These are phyloP conservation scores for Tolypeutes matacus DNA, from an alignment of 2,797 vertebrate genomes.

Conservation along the genomic window DNA sequence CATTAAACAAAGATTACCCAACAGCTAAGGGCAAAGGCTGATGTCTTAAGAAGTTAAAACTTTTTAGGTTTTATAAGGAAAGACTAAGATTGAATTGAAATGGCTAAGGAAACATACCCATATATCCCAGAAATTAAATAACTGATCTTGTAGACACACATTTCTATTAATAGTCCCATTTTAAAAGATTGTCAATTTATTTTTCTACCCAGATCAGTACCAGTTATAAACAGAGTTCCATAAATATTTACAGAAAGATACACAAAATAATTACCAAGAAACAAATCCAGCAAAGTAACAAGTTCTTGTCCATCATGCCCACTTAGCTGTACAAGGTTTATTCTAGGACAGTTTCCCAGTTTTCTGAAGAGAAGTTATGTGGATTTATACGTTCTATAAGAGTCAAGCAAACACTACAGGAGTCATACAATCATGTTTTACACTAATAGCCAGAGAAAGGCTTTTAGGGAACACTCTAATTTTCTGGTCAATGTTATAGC, in stretches of 20 bases:
- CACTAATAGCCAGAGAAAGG: conserved; percentile 3
- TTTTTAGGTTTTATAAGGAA: conserved; percentile 39
- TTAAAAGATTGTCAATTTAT: conserved; percentile 63
- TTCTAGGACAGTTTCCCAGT: background rate
- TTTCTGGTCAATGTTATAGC: background rate
- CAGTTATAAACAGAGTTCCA: conserved; percentile 60
- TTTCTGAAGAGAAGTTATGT: background rate
- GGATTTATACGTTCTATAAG: background rate
- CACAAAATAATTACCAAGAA: conserved; percentile 39
- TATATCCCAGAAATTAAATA: conserved; percentile 29
- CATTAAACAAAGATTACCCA: conserved; percentile 10
- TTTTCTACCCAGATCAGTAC: conserved; percentile 71
- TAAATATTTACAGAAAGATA: conserved; percentile 74
- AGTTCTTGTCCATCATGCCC: background rate
- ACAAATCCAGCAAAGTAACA: conserved; percentile 42
- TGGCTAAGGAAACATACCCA: conserved; percentile 35
- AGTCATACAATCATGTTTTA: background rate
- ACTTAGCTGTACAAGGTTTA: background rate
- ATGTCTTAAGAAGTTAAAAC: conserved; percentile 33
- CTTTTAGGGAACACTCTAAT: conserved; percentile 31
- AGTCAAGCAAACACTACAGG: conserved; percentile 8
- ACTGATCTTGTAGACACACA: background rate
- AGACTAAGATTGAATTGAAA: background rate
- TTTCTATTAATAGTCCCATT: conserved; percentile 48
- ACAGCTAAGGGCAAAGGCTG: conserved; percentile 29